Evolutionary conservation across 2,113 vertebrate genomes (phyloP).

Genomic region (Dromiciops gliroides): DNA sequence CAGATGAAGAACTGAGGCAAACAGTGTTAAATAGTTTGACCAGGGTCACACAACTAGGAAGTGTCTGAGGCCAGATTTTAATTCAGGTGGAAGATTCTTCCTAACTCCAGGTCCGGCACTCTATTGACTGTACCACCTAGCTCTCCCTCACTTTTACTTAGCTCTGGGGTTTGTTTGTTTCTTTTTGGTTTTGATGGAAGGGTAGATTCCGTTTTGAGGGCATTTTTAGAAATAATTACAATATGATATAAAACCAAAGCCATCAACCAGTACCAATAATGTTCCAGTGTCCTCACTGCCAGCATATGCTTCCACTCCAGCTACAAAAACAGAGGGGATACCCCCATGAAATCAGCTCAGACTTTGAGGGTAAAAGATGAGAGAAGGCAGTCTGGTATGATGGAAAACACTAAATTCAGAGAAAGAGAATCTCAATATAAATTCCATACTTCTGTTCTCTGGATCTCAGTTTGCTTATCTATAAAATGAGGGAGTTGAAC

Average conservation of each 20-base stretch:
- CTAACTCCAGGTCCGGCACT: no score
- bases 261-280: background rate
- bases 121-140: background rate
- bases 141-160: background rate
- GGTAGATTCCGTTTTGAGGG: no score
- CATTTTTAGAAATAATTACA: background rate
- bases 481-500: background rate
- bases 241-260: background rate
- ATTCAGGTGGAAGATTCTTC: background rate
- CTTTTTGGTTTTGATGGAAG: no score
- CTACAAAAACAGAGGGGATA: background rate
- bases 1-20: no score
- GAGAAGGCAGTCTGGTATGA: background rate
- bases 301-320: background rate
- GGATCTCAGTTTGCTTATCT: background rate
- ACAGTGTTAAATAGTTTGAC: background rate
- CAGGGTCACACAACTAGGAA: background rate
- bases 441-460: background rate
- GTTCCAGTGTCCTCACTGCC: background rate
- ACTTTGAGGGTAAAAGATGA: background rate
- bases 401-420: background rate
- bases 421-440: background rate
- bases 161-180: background rate
- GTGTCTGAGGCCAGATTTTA: background rate
- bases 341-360: background rate